Base-by-base conservation (phyloP, 2,797 vertebrate genomes). In the Nyctibius grandis region DNA sequence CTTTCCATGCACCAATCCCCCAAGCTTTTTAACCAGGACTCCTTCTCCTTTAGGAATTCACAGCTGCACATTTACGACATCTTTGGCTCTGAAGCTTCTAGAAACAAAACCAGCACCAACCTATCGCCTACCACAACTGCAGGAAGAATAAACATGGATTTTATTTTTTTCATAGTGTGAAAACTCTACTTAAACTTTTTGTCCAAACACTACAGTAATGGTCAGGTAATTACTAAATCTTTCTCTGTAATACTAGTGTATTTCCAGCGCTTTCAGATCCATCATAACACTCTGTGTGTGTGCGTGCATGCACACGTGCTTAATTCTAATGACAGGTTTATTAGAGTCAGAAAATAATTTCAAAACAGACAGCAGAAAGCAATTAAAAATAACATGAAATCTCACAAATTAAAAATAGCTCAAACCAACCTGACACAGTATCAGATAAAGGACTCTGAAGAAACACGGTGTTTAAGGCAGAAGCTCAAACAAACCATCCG, bases 251-350 rank as follows among this genome's bases (percentile, higher is more conserved):
- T 61, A 75, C 12, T 54, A 54, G 26, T n/a, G 74, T 40, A 65
- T 5, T 54, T 57, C 18, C n/a, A 90, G 28, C 14, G 73, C 59
- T 40, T 92, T 74, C 68, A 84, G 28, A 86, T 29, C 28, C n/a
- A 53, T 47, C 53, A 18, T 0, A 8, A n/a, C 3, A 40, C 8
- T 5, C 9, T 47, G 23, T 22, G 31, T 5, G 10, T 47, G 23
- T 22, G 31, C 3, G 3, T 5, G 9, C 3, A 0, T 19, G 28
- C 28, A 47, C 20, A 57, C 3, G 6, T 1, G 0, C 34, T 91
- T 81, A 21, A 78, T 88, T 88, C 80, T 84, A 85, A 83, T 9
- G 44, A 76, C 0, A 3, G 8, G 69, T 36, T 90, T 68, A 80
- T 60, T 85, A 4, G 5, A 78, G 48, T 70, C 0, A 3, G 72